Conservation (phyloP, 2,797 vertebrate genomes). For the Poecilia gillii region DNA sequence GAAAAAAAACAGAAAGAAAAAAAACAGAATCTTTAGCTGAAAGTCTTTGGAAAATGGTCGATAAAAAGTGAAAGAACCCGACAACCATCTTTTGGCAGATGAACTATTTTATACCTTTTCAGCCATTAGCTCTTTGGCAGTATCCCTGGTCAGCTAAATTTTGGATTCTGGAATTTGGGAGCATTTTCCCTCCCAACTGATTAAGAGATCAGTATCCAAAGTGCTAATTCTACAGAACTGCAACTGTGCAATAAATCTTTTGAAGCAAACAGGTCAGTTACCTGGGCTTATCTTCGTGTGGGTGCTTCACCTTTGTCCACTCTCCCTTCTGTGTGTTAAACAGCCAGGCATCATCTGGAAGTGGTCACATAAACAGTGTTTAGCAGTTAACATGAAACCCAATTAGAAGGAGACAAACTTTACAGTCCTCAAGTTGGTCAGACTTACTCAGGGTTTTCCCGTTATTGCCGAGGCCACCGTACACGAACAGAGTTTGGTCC, state of each 20-base stretch:
- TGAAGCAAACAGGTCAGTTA: background rate
- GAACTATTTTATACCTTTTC: background rate
- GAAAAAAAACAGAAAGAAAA: background rate
- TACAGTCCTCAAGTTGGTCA: background rate
- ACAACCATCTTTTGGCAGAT: background rate
- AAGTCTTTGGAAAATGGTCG: too few species aligned
- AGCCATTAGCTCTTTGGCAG: background rate
- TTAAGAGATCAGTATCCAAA: background rate
- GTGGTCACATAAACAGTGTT: background rate
- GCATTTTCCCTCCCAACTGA: background rate
- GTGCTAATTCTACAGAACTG: background rate
- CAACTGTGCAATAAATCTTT: background rate
- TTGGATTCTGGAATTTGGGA: background rate
- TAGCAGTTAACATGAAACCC: background rate
- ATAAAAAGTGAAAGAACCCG: background rate
- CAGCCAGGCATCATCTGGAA: slow-evolving; percentile 92
- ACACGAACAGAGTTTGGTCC: slow-evolving; percentile 88
- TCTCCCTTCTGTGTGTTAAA: slow-evolving; percentile 82
- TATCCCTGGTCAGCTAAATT: background rate
- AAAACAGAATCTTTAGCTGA: too few species aligned
- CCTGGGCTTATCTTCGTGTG: slow-evolving; percentile 90
- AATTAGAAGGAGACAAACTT: background rate
- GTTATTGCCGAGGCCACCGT: slow-evolving; percentile 88
- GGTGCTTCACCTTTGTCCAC: slow-evolving; percentile 86
- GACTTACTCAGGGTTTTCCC: slow-evolving; percentile 90